Conservation (phyloP, 2,888 invertebrate species). For the Disparrhopalites patrizii region DNA sequence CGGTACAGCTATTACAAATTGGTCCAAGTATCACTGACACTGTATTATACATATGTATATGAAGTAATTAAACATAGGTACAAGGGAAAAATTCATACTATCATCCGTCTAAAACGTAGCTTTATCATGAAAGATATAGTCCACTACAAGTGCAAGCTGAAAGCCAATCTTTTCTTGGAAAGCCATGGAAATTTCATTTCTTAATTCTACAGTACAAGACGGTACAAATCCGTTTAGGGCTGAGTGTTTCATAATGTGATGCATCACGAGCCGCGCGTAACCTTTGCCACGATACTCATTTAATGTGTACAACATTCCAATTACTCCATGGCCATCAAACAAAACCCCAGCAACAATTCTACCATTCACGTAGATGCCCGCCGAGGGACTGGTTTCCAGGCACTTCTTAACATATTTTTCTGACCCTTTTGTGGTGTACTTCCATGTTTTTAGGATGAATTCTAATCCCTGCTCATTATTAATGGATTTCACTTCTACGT, state of each 20-base stretch:
- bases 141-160: neutral
- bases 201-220: neutral
- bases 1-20: too few relatives aligned
- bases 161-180: neutral
- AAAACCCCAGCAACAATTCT: neutral
- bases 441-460: conserved; percentile 1
- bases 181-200: neutral
- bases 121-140: neutral
- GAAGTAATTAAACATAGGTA: neutral
- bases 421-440: neutral
- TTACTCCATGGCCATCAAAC: neutral
- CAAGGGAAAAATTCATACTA: neutral
- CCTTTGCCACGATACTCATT: conserved; percentile 11
- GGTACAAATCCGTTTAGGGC: neutral
- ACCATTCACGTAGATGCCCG: neutral
- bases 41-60: neutral
- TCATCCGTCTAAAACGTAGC: neutral
- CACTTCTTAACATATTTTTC: neutral
- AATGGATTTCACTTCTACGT: neutral
- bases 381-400: neutral
- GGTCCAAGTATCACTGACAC: too few relatives aligned
- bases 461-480: neutral
- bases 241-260: neutral
- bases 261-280: neutral
- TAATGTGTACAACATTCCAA: neutral